phyloP scores from a whole-genome alignment of 2,113 vertebrate species.

The Ancistrus triradiatus region DNA sequence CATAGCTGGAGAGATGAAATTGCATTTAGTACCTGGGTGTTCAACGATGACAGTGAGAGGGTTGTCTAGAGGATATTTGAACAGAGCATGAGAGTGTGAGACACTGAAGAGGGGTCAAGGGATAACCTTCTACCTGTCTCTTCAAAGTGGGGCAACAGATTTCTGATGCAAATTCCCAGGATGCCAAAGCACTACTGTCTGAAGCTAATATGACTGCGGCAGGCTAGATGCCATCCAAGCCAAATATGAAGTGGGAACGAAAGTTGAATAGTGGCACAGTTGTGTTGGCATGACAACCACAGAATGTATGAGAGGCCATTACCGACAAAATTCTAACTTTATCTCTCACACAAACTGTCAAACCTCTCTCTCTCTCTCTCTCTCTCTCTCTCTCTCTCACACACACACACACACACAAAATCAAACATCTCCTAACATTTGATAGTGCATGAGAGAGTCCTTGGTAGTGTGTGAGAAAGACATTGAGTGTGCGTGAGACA shows the following conservation, averaged over 20 bases:
- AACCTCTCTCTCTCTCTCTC: too few species aligned
- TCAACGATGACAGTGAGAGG: constrained; percentile 22
- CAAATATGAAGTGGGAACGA: background rate
- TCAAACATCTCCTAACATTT: too few species aligned
- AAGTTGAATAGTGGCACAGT: too few species aligned
- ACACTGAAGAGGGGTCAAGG: constrained; percentile 27
- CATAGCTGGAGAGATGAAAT: constrained; percentile 53
- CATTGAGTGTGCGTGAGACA: too few species aligned
- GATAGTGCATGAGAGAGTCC: too few species aligned
- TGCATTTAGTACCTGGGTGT: constrained; percentile 52
- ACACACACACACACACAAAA: too few species aligned
- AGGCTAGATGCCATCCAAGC: background rate
- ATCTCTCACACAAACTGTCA: too few species aligned
- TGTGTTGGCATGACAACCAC: too few species aligned
- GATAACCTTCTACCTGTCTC: constrained; percentile 20
- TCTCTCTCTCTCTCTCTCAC: too few species aligned
- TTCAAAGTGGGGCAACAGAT: constrained; percentile 47
- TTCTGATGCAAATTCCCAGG: constrained; percentile 57
- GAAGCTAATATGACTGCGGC: background rate
- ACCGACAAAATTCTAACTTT: too few species aligned
- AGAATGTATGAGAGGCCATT: too few species aligned
- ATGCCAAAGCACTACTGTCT: background rate
- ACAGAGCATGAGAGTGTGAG: constrained; percentile 32
- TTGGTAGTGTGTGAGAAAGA: too few species aligned
- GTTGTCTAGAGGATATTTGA: constrained; percentile 36